Percentiles rank a stretch among this genome's conserved stretches.
These are phyloP conservation scores for Drosophila cyrtoloma DNA, from an alignment of 2,888 invertebrate species.

Conservation along the genomic window DNA sequence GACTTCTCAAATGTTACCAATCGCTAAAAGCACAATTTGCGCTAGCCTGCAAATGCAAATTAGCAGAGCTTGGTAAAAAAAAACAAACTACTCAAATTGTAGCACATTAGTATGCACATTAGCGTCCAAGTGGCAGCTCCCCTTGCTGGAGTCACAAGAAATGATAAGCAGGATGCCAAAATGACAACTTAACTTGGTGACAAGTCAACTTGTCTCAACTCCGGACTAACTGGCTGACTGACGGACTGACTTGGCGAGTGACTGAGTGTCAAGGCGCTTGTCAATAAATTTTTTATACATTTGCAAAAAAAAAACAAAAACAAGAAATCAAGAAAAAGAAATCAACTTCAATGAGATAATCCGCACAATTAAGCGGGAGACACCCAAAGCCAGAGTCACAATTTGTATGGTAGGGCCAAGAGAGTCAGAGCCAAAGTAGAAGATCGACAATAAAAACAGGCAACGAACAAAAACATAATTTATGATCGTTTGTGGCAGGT, in stretches of 20 bases:
- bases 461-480: slow-evolving; percentile 73
- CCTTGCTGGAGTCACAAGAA: slow-evolving; percentile 32
- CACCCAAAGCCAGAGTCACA: slow-evolving; percentile 52
- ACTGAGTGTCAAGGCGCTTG: slow-evolving; percentile 65
- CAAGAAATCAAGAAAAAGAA: slow-evolving; percentile 15
- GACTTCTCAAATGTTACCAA: background rate
- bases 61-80: background rate
- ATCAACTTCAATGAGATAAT: slow-evolving; percentile 62
- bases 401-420: slow-evolving; percentile 37
- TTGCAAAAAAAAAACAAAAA: slow-evolving; percentile 13
- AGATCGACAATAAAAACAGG: slow-evolving; percentile 50
- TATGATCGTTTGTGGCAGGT: slow-evolving; percentile 70
- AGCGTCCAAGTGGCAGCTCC: slow-evolving; percentile 64
- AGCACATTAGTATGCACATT: slow-evolving; percentile 59
- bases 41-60: slow-evolving; percentile 26
- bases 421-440: slow-evolving; percentile 39
- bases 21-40: background rate
- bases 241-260: slow-evolving; percentile 49
- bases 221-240: slow-evolving; percentile 42
- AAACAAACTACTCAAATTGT: background rate
- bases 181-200: slow-evolving; percentile 64
- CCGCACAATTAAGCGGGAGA: slow-evolving; percentile 72
- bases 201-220: slow-evolving; percentile 55
- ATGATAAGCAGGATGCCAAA: slow-evolving; percentile 67
- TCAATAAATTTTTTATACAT: slow-evolving; percentile 69